Evolutionary conservation across 2,113 vertebrate species (phyloP), one percentile per base, ranked within the genome.

Genomic region (Todiramphus saurophagus): DNA sequence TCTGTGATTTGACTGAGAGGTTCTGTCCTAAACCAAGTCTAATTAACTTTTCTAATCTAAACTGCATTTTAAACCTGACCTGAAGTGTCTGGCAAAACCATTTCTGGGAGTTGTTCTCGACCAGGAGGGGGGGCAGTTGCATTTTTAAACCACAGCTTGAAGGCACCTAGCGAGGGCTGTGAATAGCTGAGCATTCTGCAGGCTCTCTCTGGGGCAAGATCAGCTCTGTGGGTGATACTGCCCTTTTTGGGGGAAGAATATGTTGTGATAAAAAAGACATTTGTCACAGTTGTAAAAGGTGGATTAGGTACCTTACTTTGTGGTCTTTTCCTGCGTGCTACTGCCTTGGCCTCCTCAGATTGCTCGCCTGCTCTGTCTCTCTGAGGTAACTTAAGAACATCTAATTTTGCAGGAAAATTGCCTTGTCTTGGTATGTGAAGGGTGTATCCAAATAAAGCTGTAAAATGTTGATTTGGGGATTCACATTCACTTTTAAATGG

Each of bases 41-140:
- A 76, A 78, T 51, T 89, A 72, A 56, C 27, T 66, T 74, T 41
- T 80, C 44, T 62, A 62, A 79, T 43, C 18, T 25, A 35, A 92
- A 58, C 16, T 15, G 28, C 19, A 6, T 53, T 89, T 91, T 41
- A 41, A 87, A 78, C 64, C 81, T 48, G 64, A 11, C 35, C 33
- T 30, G 24, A 79, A 64, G 37, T 44, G 4, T 37, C 69, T 68
- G 53, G 8, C 17, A 68, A 62, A 85, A 25, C 11, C 56, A 43
- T 30, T 94, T 93, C 85, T 24, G 63, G 25, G 24, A 80, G 41
- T 46, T 31, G 16, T 39, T 33, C 9, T 33, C 77, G 84, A 41
- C 92, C 95, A 97, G 88, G 90, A 97, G 93, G 35, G 82, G 91
- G 92, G 87, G 92, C 85, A 86, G 72, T 83, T 93, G 87, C 63